Base-by-base conservation (phyloP, 2,888 invertebrate genomes). In the Harpagoxenus sublaevis region DNA sequence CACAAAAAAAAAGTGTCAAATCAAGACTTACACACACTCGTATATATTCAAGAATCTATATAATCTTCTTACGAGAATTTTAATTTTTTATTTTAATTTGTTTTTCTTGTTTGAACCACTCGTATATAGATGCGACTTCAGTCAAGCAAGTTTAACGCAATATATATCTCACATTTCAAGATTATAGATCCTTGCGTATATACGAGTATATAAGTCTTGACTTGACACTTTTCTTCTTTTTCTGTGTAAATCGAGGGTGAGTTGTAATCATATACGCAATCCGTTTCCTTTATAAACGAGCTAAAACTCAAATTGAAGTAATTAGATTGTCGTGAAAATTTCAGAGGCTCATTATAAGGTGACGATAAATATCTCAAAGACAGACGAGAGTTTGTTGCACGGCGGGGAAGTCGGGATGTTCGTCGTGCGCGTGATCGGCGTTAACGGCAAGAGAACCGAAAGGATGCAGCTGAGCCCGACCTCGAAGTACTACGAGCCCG, bases 361-460 rank as follows among this genome's bases (percentile, higher is more conserved):
- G 12, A 96, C 96, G 0, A 96, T 98, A 23, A 96, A 97, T 88
- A 97, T 98, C 66, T 97, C 98, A 0, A 97, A 97, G 87, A 97
- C 97, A 0, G 96, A 96, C 35, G 97, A 97, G 90, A 98, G 98
- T 92, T 94, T 96, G 78, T 94, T 95, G 4, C 98, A 98, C 92
- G 98, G 98, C 0, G 98, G 98, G 0, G 98, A 98, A 93, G 96
- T 98, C 3, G 98, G 98, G 1, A 96, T 97, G 87, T 96, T 98
- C 4, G 96, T 96, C 0, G 95, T 98, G 18, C 96, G 96, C 0
- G 95, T 97, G 48, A 96, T 97, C 75, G 97, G 97, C 62, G 96
- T 96, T 53, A 96, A 96, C 83, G 96, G 95, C 42, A 96, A 96
- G 85, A 96, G 96, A 87, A 96, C 96, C 8, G 96, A 97, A 15